Conservation (phyloP, 2,113 vertebrate species). For the Asarcornis scutulata region DNA sequence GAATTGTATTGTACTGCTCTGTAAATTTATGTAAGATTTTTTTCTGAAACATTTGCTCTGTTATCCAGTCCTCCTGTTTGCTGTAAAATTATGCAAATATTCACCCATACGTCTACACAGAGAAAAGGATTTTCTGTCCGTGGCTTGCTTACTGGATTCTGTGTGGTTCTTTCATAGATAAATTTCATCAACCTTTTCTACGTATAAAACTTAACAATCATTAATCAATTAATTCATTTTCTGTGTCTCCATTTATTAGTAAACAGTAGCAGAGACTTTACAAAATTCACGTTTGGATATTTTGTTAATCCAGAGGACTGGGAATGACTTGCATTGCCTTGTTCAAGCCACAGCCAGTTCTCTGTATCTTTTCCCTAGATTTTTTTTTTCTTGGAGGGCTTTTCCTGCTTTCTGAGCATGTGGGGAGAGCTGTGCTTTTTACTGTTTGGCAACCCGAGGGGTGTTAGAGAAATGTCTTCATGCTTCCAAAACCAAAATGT, state of each 20-base stretch:
- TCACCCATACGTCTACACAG: accelerated
- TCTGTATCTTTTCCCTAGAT: neutral
- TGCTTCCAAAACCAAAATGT: neutral
- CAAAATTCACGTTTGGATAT: neutral
- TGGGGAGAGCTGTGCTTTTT: neutral
- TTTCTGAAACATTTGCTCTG: neutral
- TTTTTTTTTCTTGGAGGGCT: neutral
- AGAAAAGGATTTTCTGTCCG: neutral
- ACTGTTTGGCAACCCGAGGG: neutral
- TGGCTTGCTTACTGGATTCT: neutral
- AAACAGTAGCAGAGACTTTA: neutral
- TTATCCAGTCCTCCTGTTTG: neutral
- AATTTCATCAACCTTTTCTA: neutral
- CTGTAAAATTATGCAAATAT: neutral
- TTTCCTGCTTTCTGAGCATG: neutral
- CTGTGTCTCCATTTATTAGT: neutral
- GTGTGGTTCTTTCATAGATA: neutral
- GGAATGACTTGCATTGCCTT: neutral
- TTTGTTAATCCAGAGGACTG: neutral
- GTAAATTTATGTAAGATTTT: neutral
- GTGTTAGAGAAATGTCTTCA: neutral
- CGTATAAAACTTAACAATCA: neutral
- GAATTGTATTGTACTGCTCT: neutral
- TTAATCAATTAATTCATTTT: neutral
- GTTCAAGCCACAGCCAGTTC: neutral